A percentile compares a stretch with the other conserved stretches of the same genome.
Evolutionary conservation across 2,888 invertebrate genomes (phyloP).

Genomic region (Allolobophora icterica): DNA sequence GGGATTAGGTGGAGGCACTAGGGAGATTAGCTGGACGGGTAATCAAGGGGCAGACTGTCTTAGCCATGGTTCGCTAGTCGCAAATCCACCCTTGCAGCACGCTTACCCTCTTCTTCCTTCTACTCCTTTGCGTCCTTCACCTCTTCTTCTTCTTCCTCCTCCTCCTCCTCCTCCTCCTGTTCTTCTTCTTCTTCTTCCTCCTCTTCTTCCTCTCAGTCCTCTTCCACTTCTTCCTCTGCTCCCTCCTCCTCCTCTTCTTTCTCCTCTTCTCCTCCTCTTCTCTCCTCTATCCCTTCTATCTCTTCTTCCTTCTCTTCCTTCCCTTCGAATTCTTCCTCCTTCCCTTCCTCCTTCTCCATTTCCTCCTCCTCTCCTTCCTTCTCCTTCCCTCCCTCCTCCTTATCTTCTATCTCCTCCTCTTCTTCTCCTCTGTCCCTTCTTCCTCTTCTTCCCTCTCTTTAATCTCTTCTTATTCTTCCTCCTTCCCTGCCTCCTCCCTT

Average conservation of each 20-base stretch:
- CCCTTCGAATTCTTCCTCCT: no score
- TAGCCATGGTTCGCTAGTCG: neutral
- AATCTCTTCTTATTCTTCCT: no score
- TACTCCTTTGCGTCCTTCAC: neutral
- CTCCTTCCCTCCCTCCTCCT: neutral
- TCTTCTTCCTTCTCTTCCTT: neutral
- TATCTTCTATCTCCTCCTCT: neutral
- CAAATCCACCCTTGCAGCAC: neutral
- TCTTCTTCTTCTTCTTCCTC: neutral
- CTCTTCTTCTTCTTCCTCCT: neutral
- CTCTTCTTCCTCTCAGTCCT: neutral
- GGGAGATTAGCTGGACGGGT: neutral
- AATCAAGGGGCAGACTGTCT: neutral
- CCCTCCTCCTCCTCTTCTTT: neutral
- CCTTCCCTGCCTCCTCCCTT: no score
- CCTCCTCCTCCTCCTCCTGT: neutral
- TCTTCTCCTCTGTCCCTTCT: no score
- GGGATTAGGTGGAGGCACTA: slow-evolving; percentile 1
- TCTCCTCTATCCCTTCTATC: neutral
- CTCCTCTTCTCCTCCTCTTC: neutral
- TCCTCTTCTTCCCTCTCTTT: no score
- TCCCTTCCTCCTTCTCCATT: no score
- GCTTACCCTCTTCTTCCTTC: neutral
- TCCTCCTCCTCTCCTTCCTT: no score
- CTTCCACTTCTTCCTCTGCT: neutral